Evolutionary conservation across 1,140 invertebrate genomes (phyloP).

Genomic region (Leptinotarsa lineolata): DNA sequence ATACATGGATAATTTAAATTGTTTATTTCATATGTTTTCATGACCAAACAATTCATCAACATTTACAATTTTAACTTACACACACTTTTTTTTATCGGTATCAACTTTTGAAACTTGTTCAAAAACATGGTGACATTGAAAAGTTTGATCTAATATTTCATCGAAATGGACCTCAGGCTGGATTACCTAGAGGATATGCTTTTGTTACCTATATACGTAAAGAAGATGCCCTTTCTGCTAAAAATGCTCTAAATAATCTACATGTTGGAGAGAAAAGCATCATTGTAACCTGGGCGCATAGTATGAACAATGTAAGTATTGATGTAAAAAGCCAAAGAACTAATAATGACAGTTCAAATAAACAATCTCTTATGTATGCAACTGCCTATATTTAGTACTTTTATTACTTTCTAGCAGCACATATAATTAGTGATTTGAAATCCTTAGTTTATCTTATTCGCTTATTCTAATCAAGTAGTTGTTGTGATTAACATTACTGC

Average conservation of each 20-base stretch:
- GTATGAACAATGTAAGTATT: constrained; percentile 66
- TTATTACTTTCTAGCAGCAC: too few species aligned
- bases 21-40: not conserved
- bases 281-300: constrained; percentile 82
- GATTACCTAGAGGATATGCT: constrained; percentile 89
- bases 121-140: constrained; percentile 88
- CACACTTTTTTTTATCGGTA: constrained; percentile 70
- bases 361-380: too few species aligned
- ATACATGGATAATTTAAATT: too few species aligned
- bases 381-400: too few species aligned
- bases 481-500: too few species aligned
- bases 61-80: constrained; percentile 46
- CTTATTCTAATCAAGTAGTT: too few species aligned
- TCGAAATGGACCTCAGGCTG: constrained; percentile 82
- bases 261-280: constrained; percentile 74
- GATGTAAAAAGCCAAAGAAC: too few species aligned
- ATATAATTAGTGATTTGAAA: too few species aligned
- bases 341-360: too few species aligned
- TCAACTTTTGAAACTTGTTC: constrained; percentile 91
- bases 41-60: constrained; percentile 1
- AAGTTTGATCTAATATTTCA: constrained; percentile 95
- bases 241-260: constrained; percentile 74
- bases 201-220: constrained; percentile 83
- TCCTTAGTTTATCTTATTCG: too few species aligned
- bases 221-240: constrained; percentile 69